Percentiles rank a stretch among this genome's conserved stretches.
phyloP scores from a whole-genome alignment of 2,113 vertebrate species.

The Osmerus mordax region DNA sequence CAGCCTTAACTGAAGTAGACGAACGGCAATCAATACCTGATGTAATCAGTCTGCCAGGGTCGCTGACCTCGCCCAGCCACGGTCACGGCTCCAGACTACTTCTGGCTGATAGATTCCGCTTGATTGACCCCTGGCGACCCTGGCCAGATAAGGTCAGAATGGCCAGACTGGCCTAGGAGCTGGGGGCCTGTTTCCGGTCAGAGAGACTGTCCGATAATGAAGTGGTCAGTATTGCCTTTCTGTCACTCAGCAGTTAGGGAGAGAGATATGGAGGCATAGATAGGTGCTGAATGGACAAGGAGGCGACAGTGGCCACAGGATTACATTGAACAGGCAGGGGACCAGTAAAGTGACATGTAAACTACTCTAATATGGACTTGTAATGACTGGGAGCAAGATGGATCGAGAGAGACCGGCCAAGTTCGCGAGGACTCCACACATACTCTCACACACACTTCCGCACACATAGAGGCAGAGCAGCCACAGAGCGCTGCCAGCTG shows the following conservation, averaged over 20 bases:
- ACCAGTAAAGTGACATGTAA: slow-evolving; percentile 70
- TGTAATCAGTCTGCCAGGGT: slow-evolving; percentile 54
- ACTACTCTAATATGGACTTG: slow-evolving; percentile 67
- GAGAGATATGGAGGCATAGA: slow-evolving; percentile 69
- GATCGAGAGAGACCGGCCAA: slow-evolving; percentile 54
- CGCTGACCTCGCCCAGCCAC: slow-evolving; percentile 53
- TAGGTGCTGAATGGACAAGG: slow-evolving; percentile 78
- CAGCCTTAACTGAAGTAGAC: slow-evolving; percentile 57
- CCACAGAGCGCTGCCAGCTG: no score
- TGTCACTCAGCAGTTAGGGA: slow-evolving; percentile 84
- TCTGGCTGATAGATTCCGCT: slow-evolving; percentile 70
- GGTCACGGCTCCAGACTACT: slow-evolving; percentile 51
- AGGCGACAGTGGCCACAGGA: slow-evolving; percentile 69
- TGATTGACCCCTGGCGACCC: slow-evolving; percentile 83
- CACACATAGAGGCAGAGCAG: not conserved
- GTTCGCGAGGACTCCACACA: slow-evolving; percentile 38
- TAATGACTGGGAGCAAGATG: slow-evolving; percentile 61
- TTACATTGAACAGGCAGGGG: slow-evolving; percentile 65
- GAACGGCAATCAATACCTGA: slow-evolving; percentile 66
- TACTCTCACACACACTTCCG: not conserved
- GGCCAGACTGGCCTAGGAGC: slow-evolving; percentile 72
- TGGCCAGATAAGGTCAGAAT: slow-evolving; percentile 77
- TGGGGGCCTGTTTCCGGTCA: slow-evolving; percentile 71
- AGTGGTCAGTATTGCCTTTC: slow-evolving; percentile 95
- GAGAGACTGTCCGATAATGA: slow-evolving; percentile 84